phyloP scores from a whole-genome alignment of 2,113 vertebrate genomes.

The Oryzias woworae region DNA sequence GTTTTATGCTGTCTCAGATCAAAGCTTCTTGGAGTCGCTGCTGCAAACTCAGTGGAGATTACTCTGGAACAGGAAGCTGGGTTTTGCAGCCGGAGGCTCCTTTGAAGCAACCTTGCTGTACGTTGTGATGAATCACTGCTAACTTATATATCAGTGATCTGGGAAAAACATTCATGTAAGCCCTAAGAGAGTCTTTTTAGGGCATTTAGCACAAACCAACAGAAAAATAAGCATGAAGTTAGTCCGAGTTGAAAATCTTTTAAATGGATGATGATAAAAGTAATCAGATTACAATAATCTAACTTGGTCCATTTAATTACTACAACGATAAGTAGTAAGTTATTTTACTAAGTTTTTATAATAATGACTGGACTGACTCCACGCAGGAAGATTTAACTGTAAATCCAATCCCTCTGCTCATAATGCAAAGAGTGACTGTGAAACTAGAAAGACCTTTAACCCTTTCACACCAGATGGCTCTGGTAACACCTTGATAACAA shows the following conservation, averaged over 20 bases:
- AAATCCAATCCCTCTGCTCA: no score
- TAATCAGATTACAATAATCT: no score
- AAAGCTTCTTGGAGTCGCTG: conserved; percentile 33
- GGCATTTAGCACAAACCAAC: not conserved
- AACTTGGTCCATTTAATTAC: no score
- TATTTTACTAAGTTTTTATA: no score
- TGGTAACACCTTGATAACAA: no score
- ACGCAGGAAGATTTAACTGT: no score
- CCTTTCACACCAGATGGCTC: no score
- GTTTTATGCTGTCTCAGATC: conserved; percentile 30
- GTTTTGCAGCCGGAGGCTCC: conserved; percentile 37
- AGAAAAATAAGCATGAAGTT: not conserved
- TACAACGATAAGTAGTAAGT: no score
- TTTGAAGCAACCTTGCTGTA: conserved; percentile 28
- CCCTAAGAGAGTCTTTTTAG: conserved; percentile 3
- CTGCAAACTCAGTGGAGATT: conserved; percentile 35
- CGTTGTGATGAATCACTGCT: conserved; percentile 36
- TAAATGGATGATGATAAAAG: no score
- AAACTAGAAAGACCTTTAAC: no score
- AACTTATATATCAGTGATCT: conserved; percentile 20
- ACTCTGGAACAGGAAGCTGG: conserved; percentile 19
- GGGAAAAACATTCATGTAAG: not conserved
- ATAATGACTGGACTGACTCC: no score
- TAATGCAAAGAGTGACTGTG: no score
- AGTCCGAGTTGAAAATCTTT: not conserved